Evolutionary conservation across 2,888 invertebrate species (phyloP), one percentile per base, ranked within the genome.

Genomic region (Orgyia antiqua): DNA sequence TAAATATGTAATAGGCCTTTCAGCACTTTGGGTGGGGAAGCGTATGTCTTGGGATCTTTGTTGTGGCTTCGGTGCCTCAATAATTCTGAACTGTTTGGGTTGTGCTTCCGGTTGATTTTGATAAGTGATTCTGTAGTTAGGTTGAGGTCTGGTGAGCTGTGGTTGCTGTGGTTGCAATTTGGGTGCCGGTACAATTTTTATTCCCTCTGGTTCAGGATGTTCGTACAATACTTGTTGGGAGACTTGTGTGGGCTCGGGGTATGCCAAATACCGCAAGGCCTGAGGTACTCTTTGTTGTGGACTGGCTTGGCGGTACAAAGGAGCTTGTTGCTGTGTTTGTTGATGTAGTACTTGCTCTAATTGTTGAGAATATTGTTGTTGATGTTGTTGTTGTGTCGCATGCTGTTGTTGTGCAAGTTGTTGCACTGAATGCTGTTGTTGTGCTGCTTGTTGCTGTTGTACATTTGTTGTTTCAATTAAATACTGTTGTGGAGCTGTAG

Each of bases 401-500:
- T 23, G 9, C 1, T 4, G 10, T 10, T 23, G 10, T 10, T 23
- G 23, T 4, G 4, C 4, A 10, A 10, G 23, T 5, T 23, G 23
- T 7, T 23, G 23, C 7, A 6, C n/a, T 2, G 20, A n/a, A 5
- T 20, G 20, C n/a, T 20, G 20, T 20, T n/a, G 20, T 20, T 20
- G 20, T 60, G 71, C n/a, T 54, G 56, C 2, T 12, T 48, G 68
- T 37, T 72, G 77, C 34, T 71, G 72, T 39, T 82, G 82, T 1
- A 84, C 69, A 32, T 86, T 86, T 0, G 87, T 87, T 0, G 87
- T 87, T 53, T 87, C 87, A 11, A 87, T 87, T 11, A 87, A 49
- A 42, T 87, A 87, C 42, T 87, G 87, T 33, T 87, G 86, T 15
- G 87, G 87, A 13, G 80, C 79, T 6, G 68, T 44, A 7, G 77